Evolutionary conservation across 2,797 vertebrate genomes (phyloP).

Genomic region (Cirrhinus mrigala): DNA sequence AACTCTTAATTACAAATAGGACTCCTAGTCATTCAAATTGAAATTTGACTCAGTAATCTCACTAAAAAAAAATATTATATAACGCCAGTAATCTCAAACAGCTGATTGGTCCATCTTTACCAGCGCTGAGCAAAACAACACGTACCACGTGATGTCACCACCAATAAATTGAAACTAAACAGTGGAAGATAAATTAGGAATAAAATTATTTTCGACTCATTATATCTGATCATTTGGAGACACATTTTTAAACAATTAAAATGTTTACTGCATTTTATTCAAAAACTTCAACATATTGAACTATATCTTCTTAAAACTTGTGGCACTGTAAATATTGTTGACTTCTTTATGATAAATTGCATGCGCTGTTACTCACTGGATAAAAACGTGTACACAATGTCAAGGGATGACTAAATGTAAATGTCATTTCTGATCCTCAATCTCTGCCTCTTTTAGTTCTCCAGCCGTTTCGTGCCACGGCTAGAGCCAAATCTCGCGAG

Average conservation of each 20-base stretch:
- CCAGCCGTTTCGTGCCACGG: too few relatives aligned
- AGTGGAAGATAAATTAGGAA: not conserved
- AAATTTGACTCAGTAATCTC: not conserved
- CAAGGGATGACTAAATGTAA: not conserved
- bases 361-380: not conserved
- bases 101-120: not conserved
- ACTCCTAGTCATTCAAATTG: not conserved
- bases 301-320: not conserved
- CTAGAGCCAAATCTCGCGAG: not conserved
- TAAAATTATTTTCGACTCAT: not conserved
- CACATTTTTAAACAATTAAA: not conserved
- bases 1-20: not conserved
- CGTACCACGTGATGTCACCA: too few relatives aligned
- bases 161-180: too few relatives aligned
- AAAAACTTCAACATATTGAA: not conserved
- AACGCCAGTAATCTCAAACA: not conserved
- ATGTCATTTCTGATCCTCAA: not conserved
- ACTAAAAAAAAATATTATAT: not conserved
- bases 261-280: not conserved
- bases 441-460: not conserved
- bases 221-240: not conserved
- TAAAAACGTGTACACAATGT: not conserved
- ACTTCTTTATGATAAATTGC: not conserved
- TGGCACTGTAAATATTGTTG: not conserved
- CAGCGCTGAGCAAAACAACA: not conserved